These are phyloP conservation scores for Nasonia oneida DNA, from an alignment of 2,888 invertebrate genomes.

Conservation along the genomic window DNA sequence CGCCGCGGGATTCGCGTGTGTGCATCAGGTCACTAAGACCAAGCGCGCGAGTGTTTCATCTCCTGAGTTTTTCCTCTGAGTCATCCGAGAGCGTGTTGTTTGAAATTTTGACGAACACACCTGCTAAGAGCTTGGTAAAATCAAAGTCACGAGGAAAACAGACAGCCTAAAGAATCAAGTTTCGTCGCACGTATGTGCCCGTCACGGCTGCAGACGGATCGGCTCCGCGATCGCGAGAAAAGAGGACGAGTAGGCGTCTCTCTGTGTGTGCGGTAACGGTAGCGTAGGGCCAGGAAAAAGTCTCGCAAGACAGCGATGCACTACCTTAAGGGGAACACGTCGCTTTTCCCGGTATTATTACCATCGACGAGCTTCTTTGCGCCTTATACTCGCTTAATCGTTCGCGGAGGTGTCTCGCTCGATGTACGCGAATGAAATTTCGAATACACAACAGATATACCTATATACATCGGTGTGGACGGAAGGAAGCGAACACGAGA, in stretches of 20 bases:
- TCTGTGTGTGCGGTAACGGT: slow-evolving; percentile 32
- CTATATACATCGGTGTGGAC: neutral
- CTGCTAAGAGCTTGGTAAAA: neutral
- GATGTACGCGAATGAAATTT: too few relatives aligned
- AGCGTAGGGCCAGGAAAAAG: slow-evolving; percentile 63
- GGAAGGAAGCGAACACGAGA: slow-evolving; percentile 28
- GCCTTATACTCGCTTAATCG: slow-evolving; percentile 26
- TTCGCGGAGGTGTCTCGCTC: neutral
- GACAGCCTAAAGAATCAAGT: slow-evolving; percentile 27
- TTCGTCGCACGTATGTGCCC: slow-evolving; percentile 48
- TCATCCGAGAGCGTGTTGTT: too few relatives aligned
- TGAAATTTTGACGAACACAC: too few relatives aligned
- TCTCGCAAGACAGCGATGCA: slow-evolving; percentile 48
- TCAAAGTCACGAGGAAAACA: neutral
- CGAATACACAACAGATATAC: too few relatives aligned
- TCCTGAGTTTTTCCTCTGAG: too few relatives aligned
- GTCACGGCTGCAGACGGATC: slow-evolving; percentile 50
- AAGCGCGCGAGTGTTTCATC: neutral
- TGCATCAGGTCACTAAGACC: neutral
- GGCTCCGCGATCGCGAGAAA: slow-evolving; percentile 29
- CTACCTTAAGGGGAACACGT: slow-evolving; percentile 71
- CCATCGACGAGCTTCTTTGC: slow-evolving; percentile 34
- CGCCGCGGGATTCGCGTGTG: slow-evolving; percentile 21
- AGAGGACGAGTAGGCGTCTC: slow-evolving; percentile 33
- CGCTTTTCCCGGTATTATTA: slow-evolving; percentile 67